A percentile compares a stretch with the other conserved stretches of the same genome.
Conservation (phyloP, 2,113 vertebrate species). For the Athene cunicularia region DNA sequence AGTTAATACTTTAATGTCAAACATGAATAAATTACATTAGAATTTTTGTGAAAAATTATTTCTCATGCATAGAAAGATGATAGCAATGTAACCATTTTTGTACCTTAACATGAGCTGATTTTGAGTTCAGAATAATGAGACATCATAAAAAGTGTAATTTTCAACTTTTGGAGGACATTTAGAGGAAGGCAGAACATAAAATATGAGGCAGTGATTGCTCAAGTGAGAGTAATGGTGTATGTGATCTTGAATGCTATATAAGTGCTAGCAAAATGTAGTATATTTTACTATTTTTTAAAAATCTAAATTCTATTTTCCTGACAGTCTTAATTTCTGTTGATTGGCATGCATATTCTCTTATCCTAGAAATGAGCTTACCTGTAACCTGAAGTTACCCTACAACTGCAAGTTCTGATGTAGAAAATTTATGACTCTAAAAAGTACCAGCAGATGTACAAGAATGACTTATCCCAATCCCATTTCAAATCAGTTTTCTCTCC, state of each 20-base stretch:
- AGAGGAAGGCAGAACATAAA: background rate
- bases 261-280: background rate
- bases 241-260: background rate
- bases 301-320: background rate
- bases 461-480: background rate
- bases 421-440: background rate
- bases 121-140: background rate
- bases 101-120: background rate
- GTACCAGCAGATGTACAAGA: background rate
- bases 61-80: background rate
- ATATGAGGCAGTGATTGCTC: background rate
- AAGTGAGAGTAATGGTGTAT: background rate
- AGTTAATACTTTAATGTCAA: background rate
- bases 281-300: background rate
- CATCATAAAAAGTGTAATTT: background rate
- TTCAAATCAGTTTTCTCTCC: background rate
- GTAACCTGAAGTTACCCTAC: background rate
- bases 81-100: background rate
- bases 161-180: background rate
- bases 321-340: background rate
- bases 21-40: background rate
- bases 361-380: background rate
- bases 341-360: background rate
- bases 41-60: background rate
- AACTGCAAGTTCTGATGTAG: background rate